Evolutionary conservation across 2,113 vertebrate genomes (phyloP), one percentile per base, ranked within the genome.

Genomic region (Serranochromis macrocephalus): DNA sequence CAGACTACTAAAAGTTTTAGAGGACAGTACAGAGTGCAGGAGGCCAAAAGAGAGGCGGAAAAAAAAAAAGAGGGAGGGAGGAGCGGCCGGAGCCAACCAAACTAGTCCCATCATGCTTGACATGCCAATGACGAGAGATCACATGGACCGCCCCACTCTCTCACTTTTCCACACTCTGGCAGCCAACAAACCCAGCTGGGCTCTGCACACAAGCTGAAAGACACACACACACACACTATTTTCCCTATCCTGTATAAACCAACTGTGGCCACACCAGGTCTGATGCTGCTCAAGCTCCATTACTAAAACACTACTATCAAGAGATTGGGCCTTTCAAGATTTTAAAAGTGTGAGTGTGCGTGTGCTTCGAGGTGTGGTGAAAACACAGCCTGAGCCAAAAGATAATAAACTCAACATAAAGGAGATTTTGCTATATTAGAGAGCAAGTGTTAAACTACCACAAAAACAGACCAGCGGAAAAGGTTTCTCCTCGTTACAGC

Each of bases 91-190:
- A 91, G 92, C 94, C 93, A 95, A 95, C 94, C 94, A 95, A 95
- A 93, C 87, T 88, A 87, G 94, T 93, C 90, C 90, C 81, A 85
- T 93, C 93, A 94, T 93, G 94, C 90, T 87, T 94, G 87, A 93
- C 94, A 95, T 95, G 92, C 94, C 94, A 85, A 68, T 96, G 94
- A 95, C 92, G 90, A 29, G 21, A 93, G 42, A 63, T 82, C 87
- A 82, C 83, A 92, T 58, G 84, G 88, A 87, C 93, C 92, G 90
- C 93, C 94, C 89, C 19, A 5, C 21, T 2, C 81, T 71, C 29
- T 55, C 66, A 11, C 42, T 53, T 42, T 66, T 6, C 11, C 58
- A 80, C 82, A 7, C 84, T 73, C 49, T 49, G 40, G 49, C 51
- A 89, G 88, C 45, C 54, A 73, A n/a, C 82, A 87, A 82, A 89